Evolutionary conservation across 37 sponge, comb jelly and placozoan genomes (phyloP), one percentile per base, ranked within the genome.

Genomic region (Amphimedon queenslandica): DNA sequence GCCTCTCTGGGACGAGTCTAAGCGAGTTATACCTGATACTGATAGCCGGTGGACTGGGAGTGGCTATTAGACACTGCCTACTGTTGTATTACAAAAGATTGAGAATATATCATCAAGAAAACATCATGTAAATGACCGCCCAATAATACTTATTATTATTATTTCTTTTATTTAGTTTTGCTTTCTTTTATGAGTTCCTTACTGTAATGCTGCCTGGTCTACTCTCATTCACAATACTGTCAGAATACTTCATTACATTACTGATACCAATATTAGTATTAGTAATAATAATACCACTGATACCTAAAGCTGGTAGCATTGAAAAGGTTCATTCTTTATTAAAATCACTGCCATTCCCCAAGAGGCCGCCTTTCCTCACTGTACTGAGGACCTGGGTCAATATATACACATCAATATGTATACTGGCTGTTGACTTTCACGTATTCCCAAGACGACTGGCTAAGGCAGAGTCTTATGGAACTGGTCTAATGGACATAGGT

Each of bases 401-500:
- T 55, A 58, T 99, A 13, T 75, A 85, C 66, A 87, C 93, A n/a
- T 83, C 80, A 25, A 64, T 99, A 27, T 91, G 91, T 16, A 99
- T 99, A 29, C 80, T 99, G 4, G 99, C 91, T 0, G 99, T 99
- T 0, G 99, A 99, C 51, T 99, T 99, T 63, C 37, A 69, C 30
- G 73, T 92, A 0, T 99, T 87, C 56, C 99, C 99, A 42, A 77
- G 88, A 29, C 61, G 88, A 27, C 79, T 93, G 32, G 96, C 91
- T 32, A 99, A 99, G 64, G 69, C 86, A 39, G 94, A 95, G 55
- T 90, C 88, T 5, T 92, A 77, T 58, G 99, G 99, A 11, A 69
- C 68, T 58, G 92, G 96, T 21, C 72, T 99, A 29, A 99, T 99
- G 99, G 99, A 99, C 73, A 55, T 81, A 11, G 99, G 99, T 1